These are phyloP conservation scores for Latrodectus elegans DNA, from an alignment of 2,888 invertebrate genomes.

Conservation along the genomic window DNA sequence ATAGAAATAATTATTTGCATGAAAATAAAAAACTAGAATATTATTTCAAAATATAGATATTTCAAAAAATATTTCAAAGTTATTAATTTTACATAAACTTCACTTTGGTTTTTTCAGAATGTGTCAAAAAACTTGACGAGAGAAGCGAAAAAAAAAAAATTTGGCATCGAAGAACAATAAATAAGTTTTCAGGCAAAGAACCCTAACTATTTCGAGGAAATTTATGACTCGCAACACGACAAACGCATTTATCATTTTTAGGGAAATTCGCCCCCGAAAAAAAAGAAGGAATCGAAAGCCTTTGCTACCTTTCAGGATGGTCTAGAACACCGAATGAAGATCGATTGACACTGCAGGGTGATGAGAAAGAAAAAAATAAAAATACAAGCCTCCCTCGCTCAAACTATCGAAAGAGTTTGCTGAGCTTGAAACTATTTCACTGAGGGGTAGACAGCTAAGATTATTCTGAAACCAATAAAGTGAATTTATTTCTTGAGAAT, in stretches of 20 bases:
- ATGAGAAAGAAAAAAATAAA: neutral
- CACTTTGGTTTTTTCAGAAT: neutral
- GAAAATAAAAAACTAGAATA: too few species aligned
- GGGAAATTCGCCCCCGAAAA: neutral
- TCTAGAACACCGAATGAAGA: conserved; percentile 28
- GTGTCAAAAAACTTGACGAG: neutral
- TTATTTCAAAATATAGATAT: too few species aligned
- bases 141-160: neutral
- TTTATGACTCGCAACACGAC: conserved; percentile 28
- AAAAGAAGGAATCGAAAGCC: neutral
- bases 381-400: neutral
- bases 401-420: conserved; percentile 32
- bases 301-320: neutral
- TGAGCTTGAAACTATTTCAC: neutral
- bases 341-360: conserved; percentile 15
- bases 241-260: conserved; percentile 22
- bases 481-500: neutral
- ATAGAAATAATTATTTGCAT: too few species aligned
- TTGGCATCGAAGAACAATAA: neutral
- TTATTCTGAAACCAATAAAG: neutral
- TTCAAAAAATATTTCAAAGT: too few species aligned
- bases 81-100: too few species aligned
- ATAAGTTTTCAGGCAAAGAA: neutral
- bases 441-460: neutral
- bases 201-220: conserved; percentile 18